phyloP scores from a whole-genome alignment of 1,140 invertebrate genomes.

The Danaus plexippus region DNA sequence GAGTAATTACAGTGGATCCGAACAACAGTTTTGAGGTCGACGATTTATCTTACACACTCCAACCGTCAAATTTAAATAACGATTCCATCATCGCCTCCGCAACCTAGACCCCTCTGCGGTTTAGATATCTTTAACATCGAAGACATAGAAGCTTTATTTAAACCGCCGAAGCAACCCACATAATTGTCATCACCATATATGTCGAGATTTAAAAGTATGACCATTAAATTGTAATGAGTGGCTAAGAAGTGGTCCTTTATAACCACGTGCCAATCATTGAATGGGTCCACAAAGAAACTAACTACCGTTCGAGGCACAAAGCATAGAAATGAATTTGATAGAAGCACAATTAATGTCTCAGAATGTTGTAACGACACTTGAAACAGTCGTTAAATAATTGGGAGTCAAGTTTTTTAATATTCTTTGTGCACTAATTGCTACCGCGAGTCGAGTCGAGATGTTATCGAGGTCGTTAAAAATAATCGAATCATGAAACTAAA shows the following conservation, averaged over 20 bases:
- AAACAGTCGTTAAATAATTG: constrained; percentile 53
- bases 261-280: constrained; percentile 61
- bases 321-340: constrained; percentile 52
- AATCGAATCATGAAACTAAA: neutral
- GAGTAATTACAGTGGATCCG: constrained; percentile 60
- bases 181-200: constrained; percentile 34
- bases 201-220: constrained; percentile 54
- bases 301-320: constrained; percentile 66
- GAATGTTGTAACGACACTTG: constrained; percentile 53
- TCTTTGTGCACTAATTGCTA: constrained; percentile 27
- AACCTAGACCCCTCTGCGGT: constrained; percentile 17
- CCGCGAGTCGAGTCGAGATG: constrained; percentile 22
- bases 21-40: constrained; percentile 57
- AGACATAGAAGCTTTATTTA: constrained; percentile 15
- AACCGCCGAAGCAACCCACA: neutral
- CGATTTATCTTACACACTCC: constrained; percentile 62
- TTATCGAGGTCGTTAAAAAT: constrained; percentile 1
- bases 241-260: constrained; percentile 57
- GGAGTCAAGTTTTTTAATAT: constrained; percentile 48
- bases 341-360: constrained; percentile 60
- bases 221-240: constrained; percentile 68
- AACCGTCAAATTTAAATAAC: constrained; percentile 66
- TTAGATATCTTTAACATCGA: constrained; percentile 6
- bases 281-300: constrained; percentile 48
- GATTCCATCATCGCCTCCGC: constrained; percentile 44